These are phyloP conservation scores for Drosophila aff. DNA, from an alignment of 1,140 invertebrate species.

Conservation along the genomic window DNA sequence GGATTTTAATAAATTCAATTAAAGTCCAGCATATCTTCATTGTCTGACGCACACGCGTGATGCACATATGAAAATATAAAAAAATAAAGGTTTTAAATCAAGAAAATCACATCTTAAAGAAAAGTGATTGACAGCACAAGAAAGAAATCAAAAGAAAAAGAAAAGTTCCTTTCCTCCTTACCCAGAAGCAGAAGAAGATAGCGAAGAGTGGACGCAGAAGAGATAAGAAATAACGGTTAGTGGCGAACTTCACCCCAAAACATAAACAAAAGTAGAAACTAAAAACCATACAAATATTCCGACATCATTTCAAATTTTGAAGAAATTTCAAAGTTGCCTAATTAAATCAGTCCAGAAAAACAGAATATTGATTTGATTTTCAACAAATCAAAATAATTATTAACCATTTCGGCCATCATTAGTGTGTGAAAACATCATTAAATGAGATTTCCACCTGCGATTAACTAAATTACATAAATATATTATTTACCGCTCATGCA, in stretches of 20 bases:
- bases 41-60: conserved; percentile 73
- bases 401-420: conserved; percentile 3
- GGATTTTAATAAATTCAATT: conserved; percentile 50
- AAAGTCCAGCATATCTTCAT: conserved; percentile 43
- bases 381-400: neutral
- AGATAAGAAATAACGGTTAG: conserved; percentile 63
- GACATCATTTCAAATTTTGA: neutral
- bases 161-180: conserved; percentile 65
- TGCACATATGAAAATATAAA: conserved; percentile 65
- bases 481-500: conserved; percentile 33
- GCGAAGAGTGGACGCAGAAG: conserved; percentile 15
- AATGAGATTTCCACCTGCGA: conserved; percentile 37
- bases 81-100: conserved; percentile 14
- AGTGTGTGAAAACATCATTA: conserved; percentile 16
- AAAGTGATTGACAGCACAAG: conserved; percentile 54
- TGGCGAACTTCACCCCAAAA: conserved; percentile 33
- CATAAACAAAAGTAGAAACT: conserved; percentile 33
- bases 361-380: neutral
- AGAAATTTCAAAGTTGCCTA: neutral
- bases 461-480: conserved; percentile 40
- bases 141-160: conserved; percentile 29
- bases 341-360: neutral
- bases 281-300: neutral
- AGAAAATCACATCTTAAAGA: conserved; percentile 38
- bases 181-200: conserved; percentile 23